Conservation (phyloP, 2,888 invertebrate species). For the Xanthia togata region DNA sequence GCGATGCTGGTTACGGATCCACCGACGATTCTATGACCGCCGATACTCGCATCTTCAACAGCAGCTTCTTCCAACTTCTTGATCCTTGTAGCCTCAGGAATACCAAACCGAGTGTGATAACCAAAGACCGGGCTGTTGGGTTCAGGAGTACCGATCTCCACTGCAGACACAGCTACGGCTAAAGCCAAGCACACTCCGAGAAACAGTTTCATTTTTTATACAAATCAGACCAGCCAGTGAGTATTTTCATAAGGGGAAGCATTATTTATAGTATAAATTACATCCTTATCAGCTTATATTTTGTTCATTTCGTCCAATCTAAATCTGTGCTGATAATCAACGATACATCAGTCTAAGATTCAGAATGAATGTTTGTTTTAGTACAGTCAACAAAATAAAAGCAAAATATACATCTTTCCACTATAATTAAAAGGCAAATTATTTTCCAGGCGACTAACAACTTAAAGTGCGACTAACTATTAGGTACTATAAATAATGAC, state of each 20-base stretch:
- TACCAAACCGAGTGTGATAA: slow-evolving; percentile 77
- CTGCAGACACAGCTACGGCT: slow-evolving; percentile 65
- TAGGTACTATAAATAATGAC: too few relatives aligned
- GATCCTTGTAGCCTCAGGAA: slow-evolving; percentile 72
- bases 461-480: too few relatives aligned
- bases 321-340: slow-evolving; percentile 34
- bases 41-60: slow-evolving; percentile 55
- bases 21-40: slow-evolving; percentile 74
- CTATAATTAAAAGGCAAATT: too few relatives aligned
- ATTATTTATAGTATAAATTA: slow-evolving; percentile 49
- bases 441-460: too few relatives aligned
- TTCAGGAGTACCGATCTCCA: slow-evolving; percentile 59
- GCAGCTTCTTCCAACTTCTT: slow-evolving; percentile 70
- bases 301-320: slow-evolving; percentile 31
- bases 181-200: slow-evolving; percentile 66
- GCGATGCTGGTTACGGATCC: slow-evolving; percentile 72
- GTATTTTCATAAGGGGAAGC: neutral
- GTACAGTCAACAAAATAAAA: slow-evolving; percentile 14
- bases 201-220: slow-evolving; percentile 67
- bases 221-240: slow-evolving; percentile 11
- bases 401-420: neutral
- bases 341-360: slow-evolving; percentile 1
- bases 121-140: slow-evolving; percentile 66
- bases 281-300: slow-evolving; percentile 36
- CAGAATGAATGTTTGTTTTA: neutral